These are phyloP conservation scores for Mesoclemmys tuberculata DNA, from an alignment of 2,113 vertebrate species.

Conservation along the genomic window DNA sequence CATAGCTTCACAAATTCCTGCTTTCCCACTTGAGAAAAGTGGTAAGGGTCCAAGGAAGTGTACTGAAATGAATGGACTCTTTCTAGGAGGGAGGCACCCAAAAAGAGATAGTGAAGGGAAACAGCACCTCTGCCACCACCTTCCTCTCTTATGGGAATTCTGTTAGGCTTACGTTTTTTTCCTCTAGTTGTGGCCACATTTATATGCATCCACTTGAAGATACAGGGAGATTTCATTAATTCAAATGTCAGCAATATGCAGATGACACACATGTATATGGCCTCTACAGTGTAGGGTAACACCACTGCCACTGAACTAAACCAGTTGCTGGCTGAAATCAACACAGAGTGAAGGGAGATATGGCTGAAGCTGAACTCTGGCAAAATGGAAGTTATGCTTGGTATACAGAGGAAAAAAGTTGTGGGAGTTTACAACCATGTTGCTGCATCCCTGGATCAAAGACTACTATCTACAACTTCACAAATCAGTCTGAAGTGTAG, in stretches of 20 bases:
- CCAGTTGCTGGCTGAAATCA: background rate
- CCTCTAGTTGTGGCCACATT: background rate
- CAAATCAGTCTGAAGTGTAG: background rate
- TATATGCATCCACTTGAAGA: background rate
- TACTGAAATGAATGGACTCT: background rate
- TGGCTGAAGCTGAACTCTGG: background rate
- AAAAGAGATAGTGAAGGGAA: background rate
- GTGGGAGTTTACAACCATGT: background rate
- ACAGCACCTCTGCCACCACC: background rate
- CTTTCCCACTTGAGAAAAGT: background rate
- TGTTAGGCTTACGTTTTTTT: background rate
- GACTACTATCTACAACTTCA: background rate
- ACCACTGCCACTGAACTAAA: background rate
- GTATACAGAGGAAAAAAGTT: background rate
- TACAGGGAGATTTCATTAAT: background rate
- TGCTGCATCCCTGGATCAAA: background rate
- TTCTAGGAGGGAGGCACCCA: background rate
- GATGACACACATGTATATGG: background rate
- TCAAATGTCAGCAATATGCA: background rate
- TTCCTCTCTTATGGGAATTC: background rate
- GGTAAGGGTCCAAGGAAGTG: background rate
- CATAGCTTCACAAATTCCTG: background rate
- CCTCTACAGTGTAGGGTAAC: background rate
- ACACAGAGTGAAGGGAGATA: background rate
- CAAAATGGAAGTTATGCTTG: background rate